Conservation (phyloP, 2,113 vertebrate species). For the Otocyon megalotis region DNA sequence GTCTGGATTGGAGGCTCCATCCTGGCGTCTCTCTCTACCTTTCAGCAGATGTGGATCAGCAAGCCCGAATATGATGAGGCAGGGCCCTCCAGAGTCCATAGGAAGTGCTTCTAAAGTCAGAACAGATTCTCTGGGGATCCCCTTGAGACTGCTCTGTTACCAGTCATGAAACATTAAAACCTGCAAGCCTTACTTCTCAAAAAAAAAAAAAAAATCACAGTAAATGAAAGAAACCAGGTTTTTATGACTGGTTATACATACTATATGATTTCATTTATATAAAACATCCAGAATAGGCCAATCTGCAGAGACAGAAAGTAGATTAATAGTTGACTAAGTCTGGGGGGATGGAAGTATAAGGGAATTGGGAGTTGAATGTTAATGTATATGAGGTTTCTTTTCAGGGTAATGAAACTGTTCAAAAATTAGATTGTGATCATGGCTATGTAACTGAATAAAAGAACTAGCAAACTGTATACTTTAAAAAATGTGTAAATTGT, state of each 20-base stretch:
- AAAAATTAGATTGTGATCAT: background rate
- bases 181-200: constrained; percentile 69
- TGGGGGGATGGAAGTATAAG: background rate
- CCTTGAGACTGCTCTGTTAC: constrained; percentile 25
- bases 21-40: constrained; percentile 99
- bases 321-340: background rate
- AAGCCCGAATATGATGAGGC: constrained; percentile 99
- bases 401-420: background rate
- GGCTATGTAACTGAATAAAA: background rate
- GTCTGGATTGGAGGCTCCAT: constrained; percentile 99
- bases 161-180: constrained; percentile 78
- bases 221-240: background rate
- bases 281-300: background rate
- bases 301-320: background rate
- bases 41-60: constrained; percentile 99
- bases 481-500: background rate
- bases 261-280: background rate
- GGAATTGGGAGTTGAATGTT: background rate
- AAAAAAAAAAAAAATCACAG: too few species aligned
- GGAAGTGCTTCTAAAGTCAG: constrained; percentile 96
- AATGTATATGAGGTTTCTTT: background rate
- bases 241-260: background rate
- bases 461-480: background rate
- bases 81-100: constrained; percentile 98
- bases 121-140: background rate